Base-by-base conservation (phyloP, 2,797 vertebrate genomes). In the Poeciliopsis paucimaculata region DNA sequence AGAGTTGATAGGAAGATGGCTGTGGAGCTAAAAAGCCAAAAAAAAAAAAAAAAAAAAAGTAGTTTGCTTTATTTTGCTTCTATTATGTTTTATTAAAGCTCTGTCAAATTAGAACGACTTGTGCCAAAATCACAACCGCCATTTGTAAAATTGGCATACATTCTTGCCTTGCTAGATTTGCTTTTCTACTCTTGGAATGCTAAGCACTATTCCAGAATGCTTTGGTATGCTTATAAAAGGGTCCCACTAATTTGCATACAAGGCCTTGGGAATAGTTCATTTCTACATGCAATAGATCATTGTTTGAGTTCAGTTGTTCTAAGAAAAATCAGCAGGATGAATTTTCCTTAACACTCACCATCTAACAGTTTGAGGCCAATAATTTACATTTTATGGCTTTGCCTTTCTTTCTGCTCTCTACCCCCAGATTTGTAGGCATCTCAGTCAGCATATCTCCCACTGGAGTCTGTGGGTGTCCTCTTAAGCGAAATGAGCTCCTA, bases 391-490 rank as follows among this genome's bases (percentile, higher is more conserved):
- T 79, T 31, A 76, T 72, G 36, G 45, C 41, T 55, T 81, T 76
- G 23, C 51, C 31, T 60, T 73, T 70, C 41, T 73, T 31, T 51
- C 34, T 77, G 66, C 71, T 83, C 28, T 72, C 87, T 85, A 82
- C 85, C 87, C 86, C 77, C 85, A 77, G 82, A 84, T 93, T 89
- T 87, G 86, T 85, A 84, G 88, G 89, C 88, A 88, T 84, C 91
- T 85, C 84, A 83, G 79, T 87, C 84, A 76, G 78, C 91, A 83
- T 82, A 82, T 88, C 88, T 94, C 92, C 92, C 92, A 81, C 87
- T 72, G 74, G 84, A 90, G 86, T 85, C 85, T 78, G 90, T 90
- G 89, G 87, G 93, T 91, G 91, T 93, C 91, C 88, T 92, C 88
- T 90, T 77, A 84, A 90, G 86, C 70, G 46, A 75, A 87, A 88